phyloP scores from a whole-genome alignment of 2,113 vertebrate species.

The Oenanthe melanoleuca region DNA sequence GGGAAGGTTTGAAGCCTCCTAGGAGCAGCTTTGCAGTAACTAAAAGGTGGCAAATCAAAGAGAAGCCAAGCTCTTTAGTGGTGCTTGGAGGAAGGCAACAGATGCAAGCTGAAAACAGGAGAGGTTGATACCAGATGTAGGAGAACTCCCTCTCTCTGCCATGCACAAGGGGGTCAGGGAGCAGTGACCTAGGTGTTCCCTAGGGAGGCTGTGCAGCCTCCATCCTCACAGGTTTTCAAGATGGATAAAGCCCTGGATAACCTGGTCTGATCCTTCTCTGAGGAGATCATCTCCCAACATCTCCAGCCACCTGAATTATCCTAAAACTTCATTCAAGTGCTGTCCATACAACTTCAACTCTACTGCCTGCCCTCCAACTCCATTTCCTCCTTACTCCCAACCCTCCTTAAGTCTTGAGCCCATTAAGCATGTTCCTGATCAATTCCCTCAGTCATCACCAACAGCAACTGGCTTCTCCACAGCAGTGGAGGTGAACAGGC shows the following conservation, averaged over 20 bases:
- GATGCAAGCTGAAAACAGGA: background rate
- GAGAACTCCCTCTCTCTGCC: background rate
- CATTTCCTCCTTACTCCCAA: background rate
- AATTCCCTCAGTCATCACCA: background rate
- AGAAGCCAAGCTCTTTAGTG: background rate
- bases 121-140: background rate
- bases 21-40: background rate
- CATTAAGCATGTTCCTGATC: background rate
- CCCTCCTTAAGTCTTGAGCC: background rate
- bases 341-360: background rate
- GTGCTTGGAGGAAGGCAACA: background rate
- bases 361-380: background rate
- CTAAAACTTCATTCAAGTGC: background rate
- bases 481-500: background rate
- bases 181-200: background rate
- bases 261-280: background rate
- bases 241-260: background rate
- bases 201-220: background rate
- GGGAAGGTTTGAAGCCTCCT: background rate
- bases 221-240: background rate
- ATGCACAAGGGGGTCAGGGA: fast-evolving
- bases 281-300: background rate
- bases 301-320: background rate
- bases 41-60: background rate
- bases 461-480: background rate